phyloP scores from a whole-genome alignment of 2,797 vertebrate species.

The Acanthiza pusilla region DNA sequence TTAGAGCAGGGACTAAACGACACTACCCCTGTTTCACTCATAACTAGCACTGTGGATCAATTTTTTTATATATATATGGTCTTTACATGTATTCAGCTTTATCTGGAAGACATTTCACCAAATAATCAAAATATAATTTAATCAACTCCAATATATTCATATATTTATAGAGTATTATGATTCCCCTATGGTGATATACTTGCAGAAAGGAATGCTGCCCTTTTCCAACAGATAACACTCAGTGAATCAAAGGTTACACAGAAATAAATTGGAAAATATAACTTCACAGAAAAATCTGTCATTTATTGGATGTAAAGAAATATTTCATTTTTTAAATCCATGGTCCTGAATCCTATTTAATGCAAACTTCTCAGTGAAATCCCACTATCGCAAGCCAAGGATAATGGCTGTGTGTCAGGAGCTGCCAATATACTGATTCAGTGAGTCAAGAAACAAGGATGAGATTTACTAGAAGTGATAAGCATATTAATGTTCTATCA shows the following conservation, averaged over 20 bases:
- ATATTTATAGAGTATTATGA: neutral
- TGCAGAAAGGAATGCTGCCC: neutral
- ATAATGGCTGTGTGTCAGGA: neutral
- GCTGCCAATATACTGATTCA: neutral
- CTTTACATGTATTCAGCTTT: neutral
- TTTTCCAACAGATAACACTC: neutral
- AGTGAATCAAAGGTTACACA: neutral
- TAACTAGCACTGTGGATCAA: neutral
- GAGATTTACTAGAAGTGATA: neutral
- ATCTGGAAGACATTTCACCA: neutral
- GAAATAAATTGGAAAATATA: neutral
- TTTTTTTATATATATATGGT: neutral
- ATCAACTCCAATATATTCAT: neutral
- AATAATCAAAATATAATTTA: neutral
- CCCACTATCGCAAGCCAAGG: constrained; percentile 9
- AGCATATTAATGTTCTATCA: neutral
- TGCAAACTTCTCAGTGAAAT: neutral
- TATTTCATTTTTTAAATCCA: neutral
- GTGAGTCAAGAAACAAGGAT: neutral
- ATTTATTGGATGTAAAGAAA: neutral
- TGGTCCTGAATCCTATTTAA: neutral
- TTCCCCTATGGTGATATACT: neutral
- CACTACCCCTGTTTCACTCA: neutral
- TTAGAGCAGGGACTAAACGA: neutral
- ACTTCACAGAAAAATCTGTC: neutral